Evolutionary conservation across 2,113 vertebrate species (phyloP).

Genomic region (Tamias sibiricus): DNA sequence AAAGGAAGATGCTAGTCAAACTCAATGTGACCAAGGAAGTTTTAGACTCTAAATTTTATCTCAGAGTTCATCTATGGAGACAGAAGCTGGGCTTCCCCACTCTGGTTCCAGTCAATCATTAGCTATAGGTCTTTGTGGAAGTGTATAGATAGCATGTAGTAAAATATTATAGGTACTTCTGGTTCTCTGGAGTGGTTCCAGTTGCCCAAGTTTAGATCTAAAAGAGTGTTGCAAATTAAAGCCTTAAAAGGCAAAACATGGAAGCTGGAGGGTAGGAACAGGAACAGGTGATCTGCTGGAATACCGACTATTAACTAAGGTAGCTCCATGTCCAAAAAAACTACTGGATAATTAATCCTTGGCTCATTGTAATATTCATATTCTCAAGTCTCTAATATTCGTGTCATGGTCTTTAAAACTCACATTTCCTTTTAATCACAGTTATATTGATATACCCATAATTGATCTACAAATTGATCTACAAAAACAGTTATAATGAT

Average conservation of each 20-base stretch:
- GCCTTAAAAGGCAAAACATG: not conserved
- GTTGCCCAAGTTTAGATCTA: not conserved
- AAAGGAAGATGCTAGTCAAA: not conserved
- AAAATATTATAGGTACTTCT: not conserved
- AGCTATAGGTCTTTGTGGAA: not conserved
- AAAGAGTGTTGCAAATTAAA: not conserved
- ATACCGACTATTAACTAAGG: not conserved
- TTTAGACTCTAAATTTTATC: not conserved
- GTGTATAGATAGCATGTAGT: not conserved
- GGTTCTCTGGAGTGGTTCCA: not conserved
- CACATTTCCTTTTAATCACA: constrained; percentile 1
- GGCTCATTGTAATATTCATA: not conserved
- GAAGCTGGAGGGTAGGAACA: not conserved
- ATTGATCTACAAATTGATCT: not conserved
- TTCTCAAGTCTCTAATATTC: not conserved
- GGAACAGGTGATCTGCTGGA: not conserved
- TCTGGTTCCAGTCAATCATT: not conserved
- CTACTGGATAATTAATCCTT: not conserved
- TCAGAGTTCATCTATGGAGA: not conserved
- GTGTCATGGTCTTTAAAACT: not conserved
- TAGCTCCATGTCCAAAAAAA: not conserved
- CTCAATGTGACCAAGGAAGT: not conserved
- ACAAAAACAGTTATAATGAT: not conserved
- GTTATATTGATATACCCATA: not conserved
- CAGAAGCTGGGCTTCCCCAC: not conserved